Percentiles rank a stretch among this genome's conserved stretches.
phyloP scores from a whole-genome alignment of 2,888 invertebrate species.

The Monoplex corrugatus region DNA sequence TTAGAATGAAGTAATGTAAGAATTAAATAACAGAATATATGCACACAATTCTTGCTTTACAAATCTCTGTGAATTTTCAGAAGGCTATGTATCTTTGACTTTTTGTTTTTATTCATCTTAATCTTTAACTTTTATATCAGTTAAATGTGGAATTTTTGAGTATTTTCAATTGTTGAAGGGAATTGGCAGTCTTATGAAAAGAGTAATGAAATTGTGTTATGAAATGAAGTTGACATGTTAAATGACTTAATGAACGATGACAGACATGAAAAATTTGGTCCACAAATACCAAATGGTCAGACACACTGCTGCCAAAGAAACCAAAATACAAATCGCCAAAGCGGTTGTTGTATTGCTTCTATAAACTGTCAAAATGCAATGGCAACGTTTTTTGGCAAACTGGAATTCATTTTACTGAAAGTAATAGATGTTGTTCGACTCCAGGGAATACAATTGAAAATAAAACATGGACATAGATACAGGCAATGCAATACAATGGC shows the following conservation, averaged over 20 bases:
- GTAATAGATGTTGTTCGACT: slow-evolving; percentile 43
- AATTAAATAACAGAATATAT: too few relatives aligned
- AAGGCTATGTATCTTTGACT: too few relatives aligned
- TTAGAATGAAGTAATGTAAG: too few relatives aligned
- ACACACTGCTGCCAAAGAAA: slow-evolving; percentile 41
- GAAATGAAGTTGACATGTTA: background rate
- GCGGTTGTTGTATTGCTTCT: slow-evolving; percentile 19
- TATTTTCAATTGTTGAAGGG: too few relatives aligned
- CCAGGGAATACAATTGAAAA: slow-evolving; percentile 37
- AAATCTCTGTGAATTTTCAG: too few relatives aligned
- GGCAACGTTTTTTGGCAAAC: slow-evolving; percentile 32
- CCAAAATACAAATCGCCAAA: slow-evolving; percentile 32
- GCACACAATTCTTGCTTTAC: too few relatives aligned
- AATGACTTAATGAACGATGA: slow-evolving; percentile 26
- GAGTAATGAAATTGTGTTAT: background rate
- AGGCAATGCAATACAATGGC: background rate
- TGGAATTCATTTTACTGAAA: slow-evolving; percentile 41
- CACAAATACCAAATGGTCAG: slow-evolving; percentile 45
- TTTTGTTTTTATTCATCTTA: too few relatives aligned
- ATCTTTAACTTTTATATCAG: too few relatives aligned
- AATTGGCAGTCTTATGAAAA: too few relatives aligned
- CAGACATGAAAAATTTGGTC: slow-evolving; percentile 28
- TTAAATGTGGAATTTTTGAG: too few relatives aligned
- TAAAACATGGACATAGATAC: background rate
- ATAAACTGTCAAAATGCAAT: slow-evolving; percentile 18